Evolutionary conservation across 2,797 vertebrate species (phyloP), one percentile per base, ranked within the genome.

Genomic region (Atherinosoma microstoma): DNA sequence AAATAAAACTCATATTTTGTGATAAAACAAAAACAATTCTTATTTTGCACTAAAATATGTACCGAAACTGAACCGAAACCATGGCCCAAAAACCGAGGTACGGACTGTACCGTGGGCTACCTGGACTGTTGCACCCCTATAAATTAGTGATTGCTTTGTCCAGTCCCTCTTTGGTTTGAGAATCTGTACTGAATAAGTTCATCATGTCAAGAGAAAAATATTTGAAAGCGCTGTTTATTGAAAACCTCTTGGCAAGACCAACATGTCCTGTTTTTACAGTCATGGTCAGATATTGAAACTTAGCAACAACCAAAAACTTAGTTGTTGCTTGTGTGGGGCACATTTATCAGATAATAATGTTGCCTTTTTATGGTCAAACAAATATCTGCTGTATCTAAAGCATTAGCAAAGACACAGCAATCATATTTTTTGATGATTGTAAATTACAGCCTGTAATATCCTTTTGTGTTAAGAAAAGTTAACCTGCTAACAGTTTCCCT

Each of bases 141-240:
- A 9, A 36, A 38, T 49, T 56, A 36, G 10, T 35, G 10, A 58
- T 34, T 58, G 20, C 32, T 54, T 64, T 35, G 29, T 58, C 30
- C 30, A n/a, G 30, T 49, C 36, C 13, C 29, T 57, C n/a, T 30
- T 15, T 54, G 4, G 24, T 9, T 62, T 11, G 0, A 8, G 24
- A 22, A 57, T 49, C 11, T 32, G 6, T 27, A 68, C 35, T 29
- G 20, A 45, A 11, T 32, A 35, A 24, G 30, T 47, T 58, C 20
- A 54, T 32, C 16, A 18, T 4, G 11, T 35, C 9, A 64, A 36
- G 20, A 40, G 24, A 27, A 15, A 68, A 61, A 61, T 16, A 62
- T 36, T 4, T 73, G 29, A 70, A 54, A 54, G 60, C 56, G 18
- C 27, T 72, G 13, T 71, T 10, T 9, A 64, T 47, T n/a, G 13